Percentiles rank a stretch among this genome's conserved stretches.
These are phyloP conservation scores for Lasioglossum leucozonium DNA, from an alignment of 2,888 invertebrate species.

Conservation along the genomic window DNA sequence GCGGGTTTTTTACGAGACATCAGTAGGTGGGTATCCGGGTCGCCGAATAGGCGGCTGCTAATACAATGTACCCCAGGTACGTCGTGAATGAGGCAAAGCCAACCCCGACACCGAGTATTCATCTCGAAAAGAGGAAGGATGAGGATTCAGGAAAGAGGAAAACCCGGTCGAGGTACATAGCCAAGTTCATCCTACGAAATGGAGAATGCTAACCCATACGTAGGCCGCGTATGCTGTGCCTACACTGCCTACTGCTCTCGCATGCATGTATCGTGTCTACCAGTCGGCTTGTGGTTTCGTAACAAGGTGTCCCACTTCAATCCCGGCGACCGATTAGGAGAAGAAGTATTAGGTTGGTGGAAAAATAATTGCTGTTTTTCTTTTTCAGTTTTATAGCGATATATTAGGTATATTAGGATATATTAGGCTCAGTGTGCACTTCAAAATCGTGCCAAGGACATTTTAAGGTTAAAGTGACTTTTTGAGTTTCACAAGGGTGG, in stretches of 20 bases:
- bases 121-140: conserved; percentile 71
- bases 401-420: no score
- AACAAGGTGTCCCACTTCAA: conserved; percentile 20
- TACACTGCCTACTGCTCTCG: not conserved
- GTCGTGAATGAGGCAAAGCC: conserved; percentile 63
- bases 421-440: no score
- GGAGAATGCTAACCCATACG: conserved; percentile 41
- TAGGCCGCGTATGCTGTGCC: conserved; percentile 30
- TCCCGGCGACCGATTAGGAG: not conserved
- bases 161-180: conserved; percentile 55
- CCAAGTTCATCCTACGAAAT: conserved; percentile 62
- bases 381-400: not conserved
- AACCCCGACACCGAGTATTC: conserved; percentile 65
- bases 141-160: conserved; percentile 65
- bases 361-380: not conserved
- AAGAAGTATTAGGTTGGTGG: not conserved
- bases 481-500: no score
- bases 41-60: conserved; percentile 64
- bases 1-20: conserved; percentile 67
- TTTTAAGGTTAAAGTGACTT: no score
- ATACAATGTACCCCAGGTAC: conserved; percentile 68
- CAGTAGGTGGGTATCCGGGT: conserved; percentile 66
- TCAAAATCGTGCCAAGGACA: no score
- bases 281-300: not conserved
- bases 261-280: not conserved